Evolutionary conservation across 2,888 invertebrate species (phyloP).

Genomic region (Horisme vitalbata): DNA sequence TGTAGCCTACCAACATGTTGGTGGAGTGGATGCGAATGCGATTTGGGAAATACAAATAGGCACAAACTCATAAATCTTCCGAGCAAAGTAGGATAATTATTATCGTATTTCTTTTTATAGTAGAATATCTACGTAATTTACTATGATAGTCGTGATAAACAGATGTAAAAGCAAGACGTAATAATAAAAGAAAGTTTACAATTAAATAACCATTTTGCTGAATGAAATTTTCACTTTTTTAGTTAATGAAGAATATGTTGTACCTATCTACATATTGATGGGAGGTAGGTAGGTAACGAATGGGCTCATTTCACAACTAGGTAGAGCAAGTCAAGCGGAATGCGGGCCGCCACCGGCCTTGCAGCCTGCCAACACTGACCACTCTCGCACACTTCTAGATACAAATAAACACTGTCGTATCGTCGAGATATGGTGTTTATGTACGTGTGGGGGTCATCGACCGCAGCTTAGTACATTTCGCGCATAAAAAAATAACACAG

Average conservation of each 20-base stretch:
- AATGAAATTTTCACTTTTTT: constrained; percentile 34
- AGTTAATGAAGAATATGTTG: constrained; percentile 23
- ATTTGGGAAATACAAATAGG: not conserved
- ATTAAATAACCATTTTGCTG: constrained; percentile 8
- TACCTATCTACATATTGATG: constrained; percentile 48
- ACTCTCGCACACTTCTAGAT: constrained; percentile 66
- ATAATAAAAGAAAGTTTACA: not conserved
- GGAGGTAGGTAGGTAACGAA: constrained; percentile 58
- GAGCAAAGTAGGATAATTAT: not conserved
- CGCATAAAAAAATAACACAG: constrained; percentile 29
- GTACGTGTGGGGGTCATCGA: constrained; percentile 52
- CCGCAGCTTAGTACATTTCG: constrained; percentile 41
- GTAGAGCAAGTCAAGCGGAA: constrained; percentile 67
- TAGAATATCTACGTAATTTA: not conserved
- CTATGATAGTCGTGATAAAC: not conserved
- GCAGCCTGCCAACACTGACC: constrained; percentile 76
- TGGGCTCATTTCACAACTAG: constrained; percentile 71
- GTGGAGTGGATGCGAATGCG: not conserved
- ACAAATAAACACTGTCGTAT: constrained; percentile 54
- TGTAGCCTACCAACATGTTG: constrained; percentile 35
- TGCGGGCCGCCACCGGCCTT: constrained; percentile 74
- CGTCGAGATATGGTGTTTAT: constrained; percentile 47
- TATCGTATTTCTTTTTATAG: not conserved
- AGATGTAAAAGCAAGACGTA: not conserved
- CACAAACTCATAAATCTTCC: not conserved